phyloP scores from a whole-genome alignment of 1,140 invertebrate species.

The Micrasema minimum region DNA sequence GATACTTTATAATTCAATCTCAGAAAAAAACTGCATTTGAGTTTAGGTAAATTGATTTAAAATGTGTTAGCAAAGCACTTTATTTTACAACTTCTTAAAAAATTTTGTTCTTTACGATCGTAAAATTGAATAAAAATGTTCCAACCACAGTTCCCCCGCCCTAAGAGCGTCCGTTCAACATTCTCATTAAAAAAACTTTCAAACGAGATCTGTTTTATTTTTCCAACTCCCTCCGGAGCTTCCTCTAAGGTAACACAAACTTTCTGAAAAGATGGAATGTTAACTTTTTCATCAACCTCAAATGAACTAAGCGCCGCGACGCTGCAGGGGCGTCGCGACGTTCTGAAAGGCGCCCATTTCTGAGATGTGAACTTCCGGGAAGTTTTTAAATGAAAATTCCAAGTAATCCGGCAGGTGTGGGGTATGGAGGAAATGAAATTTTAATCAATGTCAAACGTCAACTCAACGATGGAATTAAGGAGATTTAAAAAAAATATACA shows the following conservation, averaged over 20 bases:
- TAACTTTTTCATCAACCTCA: constrained; percentile 40
- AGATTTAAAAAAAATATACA: constrained; percentile 31
- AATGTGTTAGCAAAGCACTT: no score
- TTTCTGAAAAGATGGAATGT: constrained; percentile 48
- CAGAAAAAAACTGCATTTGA: no score
- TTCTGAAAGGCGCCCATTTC: not conserved
- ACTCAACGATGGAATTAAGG: constrained; percentile 42
- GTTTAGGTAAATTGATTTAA: no score
- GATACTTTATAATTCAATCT: no score
- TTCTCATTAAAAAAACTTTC: constrained; percentile 54
- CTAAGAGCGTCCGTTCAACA: constrained; percentile 38
- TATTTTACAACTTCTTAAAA: no score
- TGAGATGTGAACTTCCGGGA: constrained; percentile 39
- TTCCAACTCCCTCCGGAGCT: constrained; percentile 31
- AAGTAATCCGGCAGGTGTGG: constrained; percentile 50
- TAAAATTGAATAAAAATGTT: no score
- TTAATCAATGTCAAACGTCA: constrained; percentile 54
- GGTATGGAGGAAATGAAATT: constrained; percentile 52
- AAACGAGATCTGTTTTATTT: constrained; percentile 52
- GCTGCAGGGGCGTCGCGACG: not conserved
- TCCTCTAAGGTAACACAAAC: constrained; percentile 45
- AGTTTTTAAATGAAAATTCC: constrained; percentile 55
- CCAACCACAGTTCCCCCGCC: constrained; percentile 15
- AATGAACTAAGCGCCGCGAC: constrained; percentile 35
- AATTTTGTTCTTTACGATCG: no score